These are phyloP conservation scores for Meles meles DNA, from an alignment of 2,113 vertebrate genomes.

Conservation along the genomic window DNA sequence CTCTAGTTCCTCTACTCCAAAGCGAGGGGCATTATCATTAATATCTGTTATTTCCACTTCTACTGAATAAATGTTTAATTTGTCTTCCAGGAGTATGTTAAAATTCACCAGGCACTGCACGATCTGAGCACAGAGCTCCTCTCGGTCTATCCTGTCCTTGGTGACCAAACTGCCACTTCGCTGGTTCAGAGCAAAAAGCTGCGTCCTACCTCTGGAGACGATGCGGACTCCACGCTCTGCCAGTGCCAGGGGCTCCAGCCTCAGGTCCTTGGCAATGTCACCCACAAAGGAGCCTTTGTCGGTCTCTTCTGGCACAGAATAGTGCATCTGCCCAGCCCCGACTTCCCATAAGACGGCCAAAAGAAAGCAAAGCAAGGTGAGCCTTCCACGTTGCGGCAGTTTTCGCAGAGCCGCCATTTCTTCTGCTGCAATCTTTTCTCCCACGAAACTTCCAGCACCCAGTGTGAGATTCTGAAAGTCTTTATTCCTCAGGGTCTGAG, in stretches of 20 bases:
- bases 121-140: slow-evolving; percentile 71
- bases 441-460: neutral
- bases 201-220: slow-evolving; percentile 70
- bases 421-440: neutral
- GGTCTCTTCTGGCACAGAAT: slow-evolving; percentile 83
- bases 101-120: slow-evolving; percentile 58
- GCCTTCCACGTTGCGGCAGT: neutral
- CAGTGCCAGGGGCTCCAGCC: slow-evolving; percentile 76
- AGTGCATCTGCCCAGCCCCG: slow-evolving; percentile 80
- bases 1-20: slow-evolving; percentile 75
- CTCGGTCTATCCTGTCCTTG: slow-evolving; percentile 71
- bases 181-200: slow-evolving; percentile 68
- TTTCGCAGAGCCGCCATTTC: slow-evolving; percentile 55
- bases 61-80: slow-evolving; percentile 71
- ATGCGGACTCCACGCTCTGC: slow-evolving; percentile 82
- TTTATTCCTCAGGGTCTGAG: slow-evolving; percentile 4
- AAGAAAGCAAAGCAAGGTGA: slow-evolving; percentile 45
- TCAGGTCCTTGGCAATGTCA: slow-evolving; percentile 83
- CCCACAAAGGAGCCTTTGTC: slow-evolving; percentile 82
- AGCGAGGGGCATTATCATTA: slow-evolving; percentile 82
- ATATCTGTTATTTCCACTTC: slow-evolving; percentile 75
- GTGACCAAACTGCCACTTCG: slow-evolving; percentile 68
- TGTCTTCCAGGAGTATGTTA: slow-evolving; percentile 74
- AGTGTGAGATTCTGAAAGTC: neutral
- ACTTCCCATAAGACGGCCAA: slow-evolving; percentile 18